Base-by-base conservation (phyloP, 2,888 invertebrate species). In the Pammene fasciana region DNA sequence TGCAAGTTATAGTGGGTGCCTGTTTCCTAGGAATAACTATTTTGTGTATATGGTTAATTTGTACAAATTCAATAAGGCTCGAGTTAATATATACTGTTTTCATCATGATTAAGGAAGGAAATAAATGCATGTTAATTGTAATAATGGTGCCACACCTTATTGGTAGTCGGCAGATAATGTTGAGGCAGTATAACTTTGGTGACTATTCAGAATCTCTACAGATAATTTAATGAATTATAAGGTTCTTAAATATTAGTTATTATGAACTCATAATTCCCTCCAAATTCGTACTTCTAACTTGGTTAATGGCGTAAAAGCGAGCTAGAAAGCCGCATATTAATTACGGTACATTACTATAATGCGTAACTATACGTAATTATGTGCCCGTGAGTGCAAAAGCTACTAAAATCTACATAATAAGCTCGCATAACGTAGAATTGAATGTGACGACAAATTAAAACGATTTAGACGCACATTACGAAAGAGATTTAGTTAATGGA, bases 401-500 rank as follows among this genome's bases (percentile, higher is more conserved):
- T 60, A 60, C 70, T 70, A 60, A 70, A 70, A 70, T 70, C 54
- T 70, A 55, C 70, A 70, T 65, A 70, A 70, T 70, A 70, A 65
- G 70, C 65, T 65, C 48, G 48, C 65, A 60, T 65, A 60, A 68
- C 59, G 70, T 65, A 65, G 60, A 41, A 70, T 70, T 70, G 65
- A 70, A 70, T 70, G 70, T 60, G 54, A 65, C 65, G 60, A 65
- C 65, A 55, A 70, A 70, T 70, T 70, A 70, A 65, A 65, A 65
- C 60, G 54, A 70, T 65, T 70, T 65, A 65, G 70, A n/a, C 55
- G 65, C 65, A 68, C 68, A 60, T 70, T 70, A 65, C 48, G 65
- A 70, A 70, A 70, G 70, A 70, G 65, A 70, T 70, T 70, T 48
- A 65, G 60, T 65, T 60, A 70, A 70, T 70, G 70, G 70, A 65